These are phyloP conservation scores for Coilia nasus DNA, from an alignment of 2,797 vertebrate genomes.

Conservation along the genomic window DNA sequence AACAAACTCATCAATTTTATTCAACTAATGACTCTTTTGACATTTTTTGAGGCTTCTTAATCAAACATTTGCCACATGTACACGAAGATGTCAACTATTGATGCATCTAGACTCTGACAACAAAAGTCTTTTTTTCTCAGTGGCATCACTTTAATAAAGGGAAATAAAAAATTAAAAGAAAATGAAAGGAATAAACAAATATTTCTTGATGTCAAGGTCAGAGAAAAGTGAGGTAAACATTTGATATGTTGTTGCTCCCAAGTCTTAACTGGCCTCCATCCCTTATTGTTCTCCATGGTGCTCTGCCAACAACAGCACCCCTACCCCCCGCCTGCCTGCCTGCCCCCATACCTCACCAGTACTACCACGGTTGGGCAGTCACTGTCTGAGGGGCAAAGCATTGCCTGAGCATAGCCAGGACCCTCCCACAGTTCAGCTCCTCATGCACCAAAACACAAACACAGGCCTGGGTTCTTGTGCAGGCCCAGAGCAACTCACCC, in stretches of 20 bases:
- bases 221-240: neutral
- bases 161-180: too few species aligned
- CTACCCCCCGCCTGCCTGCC: too few species aligned
- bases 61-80: neutral
- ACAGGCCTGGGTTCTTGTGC: neutral
- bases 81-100: neutral
- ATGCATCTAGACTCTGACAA: neutral
- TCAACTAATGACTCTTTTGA: neutral
- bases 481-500: neutral
- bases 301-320: too few species aligned
- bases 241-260: neutral
- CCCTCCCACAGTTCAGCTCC: neutral
- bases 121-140: neutral
- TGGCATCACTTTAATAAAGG: neutral
- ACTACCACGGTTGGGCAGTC: neutral
- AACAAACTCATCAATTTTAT: neutral
- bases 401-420: neutral
- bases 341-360: neutral
- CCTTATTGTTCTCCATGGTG: too few species aligned
- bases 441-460: constrained; percentile 10
- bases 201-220: neutral
- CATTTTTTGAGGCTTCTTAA: neutral
- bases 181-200: neutral
- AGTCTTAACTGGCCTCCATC: too few species aligned
- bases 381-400: neutral